Evolutionary conservation across 2,797 vertebrate genomes (phyloP).

Genomic region (Graptemys geographica): DNA sequence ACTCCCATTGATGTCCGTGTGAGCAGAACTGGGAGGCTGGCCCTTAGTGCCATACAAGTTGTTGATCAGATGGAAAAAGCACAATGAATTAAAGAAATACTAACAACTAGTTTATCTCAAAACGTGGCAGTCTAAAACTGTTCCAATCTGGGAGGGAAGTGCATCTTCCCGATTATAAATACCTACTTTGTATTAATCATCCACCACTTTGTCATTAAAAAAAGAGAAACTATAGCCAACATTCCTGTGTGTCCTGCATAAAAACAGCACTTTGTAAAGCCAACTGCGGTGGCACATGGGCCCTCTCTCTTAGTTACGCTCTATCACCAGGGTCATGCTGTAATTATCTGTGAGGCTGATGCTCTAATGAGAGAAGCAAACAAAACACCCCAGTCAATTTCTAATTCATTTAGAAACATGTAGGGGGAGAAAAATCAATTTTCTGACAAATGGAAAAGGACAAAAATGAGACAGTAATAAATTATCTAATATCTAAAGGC

Average conservation of each 20-base stretch:
- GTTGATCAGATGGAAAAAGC: not conserved
- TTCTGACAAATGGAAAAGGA: not conserved
- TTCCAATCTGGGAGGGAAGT: not conserved
- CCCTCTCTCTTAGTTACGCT: not conserved
- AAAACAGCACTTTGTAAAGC: not conserved
- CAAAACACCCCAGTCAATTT: not conserved
- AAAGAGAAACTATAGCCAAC: not conserved
- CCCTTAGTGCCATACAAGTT: not conserved
- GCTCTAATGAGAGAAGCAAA: not conserved
- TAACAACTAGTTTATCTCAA: not conserved
- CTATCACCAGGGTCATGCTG: not conserved
- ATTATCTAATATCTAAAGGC: not conserved
- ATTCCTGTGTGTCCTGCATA: not conserved
- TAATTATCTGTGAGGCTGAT: not conserved
- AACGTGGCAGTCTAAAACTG: not conserved
- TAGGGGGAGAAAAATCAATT: not conserved
- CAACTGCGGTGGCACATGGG: not conserved
- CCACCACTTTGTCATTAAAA: not conserved
- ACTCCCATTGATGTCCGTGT: not conserved
- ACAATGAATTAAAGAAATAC: not conserved
- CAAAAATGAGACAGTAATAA: not conserved
- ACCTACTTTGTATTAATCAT: not conserved
- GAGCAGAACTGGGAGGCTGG: not conserved
- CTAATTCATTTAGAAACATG: not conserved
- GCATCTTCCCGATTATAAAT: not conserved